Evolutionary conservation across 2,888 invertebrate genomes (phyloP), one percentile per base, ranked within the genome.

Genomic region (Platerodrilus igneus): DNA sequence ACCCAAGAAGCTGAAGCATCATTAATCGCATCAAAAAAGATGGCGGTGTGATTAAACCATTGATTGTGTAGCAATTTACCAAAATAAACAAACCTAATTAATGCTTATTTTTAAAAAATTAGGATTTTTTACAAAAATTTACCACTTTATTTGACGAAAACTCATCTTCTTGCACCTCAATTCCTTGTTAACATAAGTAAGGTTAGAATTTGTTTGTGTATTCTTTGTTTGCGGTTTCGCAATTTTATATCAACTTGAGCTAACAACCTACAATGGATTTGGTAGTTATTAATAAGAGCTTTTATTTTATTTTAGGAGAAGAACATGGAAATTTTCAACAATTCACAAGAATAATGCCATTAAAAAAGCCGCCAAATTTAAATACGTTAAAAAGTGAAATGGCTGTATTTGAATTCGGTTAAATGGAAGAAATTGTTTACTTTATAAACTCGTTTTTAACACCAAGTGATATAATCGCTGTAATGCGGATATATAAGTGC

Each of bases 351-450:
- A 64, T 63, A 61, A 64, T 64, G 64, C 57, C 53, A 45, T 51
- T 45, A 33, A 47, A 41, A 41, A 41, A 49, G 47, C 40, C 51
- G 47, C 49, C 48, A 46, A 48, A 52, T 41, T 52, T 54, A 39
- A 50, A 57, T 51, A 55, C 55, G 34, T 57, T 58, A 57, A 62
- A 62, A 60, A 63, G 61, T 55, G 66, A 62, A 59, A 69, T 69
- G 69, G 68, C 68, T 54, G 55, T 69, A 53, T 69, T 69, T 51
- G 69, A 69, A 56, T 69, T 68, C 51, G 69, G 69, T 45, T 69
- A 68, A 60, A 42, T n/a, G 31, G 28, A 11, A 18, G 14, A 9
- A 14, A 23, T 32, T 21, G 23, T 33, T 11, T 22, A 22, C 11
- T 33, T 15, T 15, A 15, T 22, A 19, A 8, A 18, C 9, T 16